phyloP scores from a whole-genome alignment of 2,888 invertebrate species.

The Azorinus chamasolen region DNA sequence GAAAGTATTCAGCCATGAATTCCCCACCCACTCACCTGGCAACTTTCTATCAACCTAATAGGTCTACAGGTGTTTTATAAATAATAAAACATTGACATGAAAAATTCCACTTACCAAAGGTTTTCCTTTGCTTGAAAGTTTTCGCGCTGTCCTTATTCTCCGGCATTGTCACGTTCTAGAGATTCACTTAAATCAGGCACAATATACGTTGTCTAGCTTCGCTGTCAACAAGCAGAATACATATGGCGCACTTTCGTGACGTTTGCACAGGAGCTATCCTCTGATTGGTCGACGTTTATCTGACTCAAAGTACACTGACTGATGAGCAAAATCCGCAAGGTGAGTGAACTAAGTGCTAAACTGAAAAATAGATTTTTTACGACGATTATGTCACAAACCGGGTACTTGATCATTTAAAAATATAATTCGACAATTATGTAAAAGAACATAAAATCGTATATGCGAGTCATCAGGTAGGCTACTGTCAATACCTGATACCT shows the following conservation, averaged over 20 bases:
- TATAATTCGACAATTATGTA: too few species aligned
- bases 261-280: neutral
- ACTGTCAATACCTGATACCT: too few species aligned
- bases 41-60: too few species aligned
- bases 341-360: too few species aligned
- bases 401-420: too few species aligned
- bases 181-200: slow-evolving; percentile 5
- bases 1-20: too few species aligned
- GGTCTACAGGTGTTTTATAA: slow-evolving; percentile 8
- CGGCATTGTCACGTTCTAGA: slow-evolving; percentile 71
- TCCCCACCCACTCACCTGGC: too few species aligned
- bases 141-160: slow-evolving; percentile 81
- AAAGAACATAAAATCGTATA: too few species aligned
- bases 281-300: slow-evolving; percentile 4
- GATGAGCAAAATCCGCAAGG: too few species aligned
- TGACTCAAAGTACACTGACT: slow-evolving; percentile 30
- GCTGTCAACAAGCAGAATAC: slow-evolving; percentile 1
- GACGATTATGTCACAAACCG: too few species aligned
- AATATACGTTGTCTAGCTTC: neutral
- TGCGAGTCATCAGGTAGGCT: too few species aligned
- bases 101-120: slow-evolving; percentile 84
- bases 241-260: slow-evolving; percentile 1
- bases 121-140: slow-evolving; percentile 86
- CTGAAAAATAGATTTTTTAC: too few species aligned
- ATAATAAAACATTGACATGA: neutral